Evolutionary conservation across 2,113 vertebrate genomes (phyloP).

Genomic region (Campylorhamphus procurvoides): DNA sequence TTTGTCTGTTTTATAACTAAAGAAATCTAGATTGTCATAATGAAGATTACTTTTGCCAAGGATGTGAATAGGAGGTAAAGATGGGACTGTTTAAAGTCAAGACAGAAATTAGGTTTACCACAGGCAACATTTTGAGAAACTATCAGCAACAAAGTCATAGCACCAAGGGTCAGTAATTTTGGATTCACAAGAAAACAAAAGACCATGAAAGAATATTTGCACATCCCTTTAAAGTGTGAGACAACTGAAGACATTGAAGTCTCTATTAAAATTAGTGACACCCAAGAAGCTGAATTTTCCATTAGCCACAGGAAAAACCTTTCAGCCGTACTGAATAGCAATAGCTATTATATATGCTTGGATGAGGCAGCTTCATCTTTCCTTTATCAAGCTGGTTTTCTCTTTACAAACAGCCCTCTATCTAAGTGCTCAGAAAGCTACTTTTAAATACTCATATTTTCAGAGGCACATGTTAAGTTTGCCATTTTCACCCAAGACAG

Average conservation of each 20-base stretch:
- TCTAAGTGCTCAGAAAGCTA: neutral
- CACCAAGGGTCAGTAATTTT: neutral
- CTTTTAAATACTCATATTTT: conserved; percentile 30
- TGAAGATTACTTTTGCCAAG: neutral
- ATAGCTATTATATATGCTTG: conserved; percentile 63
- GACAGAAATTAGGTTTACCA: neutral
- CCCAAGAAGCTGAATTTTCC: conserved; percentile 40
- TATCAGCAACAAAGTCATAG: neutral
- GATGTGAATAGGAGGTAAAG: neutral
- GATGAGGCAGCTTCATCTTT: conserved; percentile 47
- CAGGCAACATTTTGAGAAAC: neutral
- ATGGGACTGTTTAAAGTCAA: neutral
- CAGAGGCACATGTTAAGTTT: neutral
- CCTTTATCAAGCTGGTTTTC: conserved; percentile 43
- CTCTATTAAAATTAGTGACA: conserved; percentile 61
- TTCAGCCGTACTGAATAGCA: conserved; percentile 51
- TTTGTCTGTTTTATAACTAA: neutral
- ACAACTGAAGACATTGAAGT: conserved; percentile 23
- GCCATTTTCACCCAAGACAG: conserved; percentile 16
- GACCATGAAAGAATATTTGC: neutral
- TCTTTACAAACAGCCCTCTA: conserved; percentile 22
- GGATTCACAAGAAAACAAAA: conserved; percentile 27
- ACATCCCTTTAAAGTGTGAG: conserved; percentile 15
- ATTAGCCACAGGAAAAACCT: conserved; percentile 52
- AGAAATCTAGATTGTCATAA: neutral